Evolutionary conservation across 2,797 vertebrate genomes (phyloP).

Genomic region (Agapornis canus): DNA sequence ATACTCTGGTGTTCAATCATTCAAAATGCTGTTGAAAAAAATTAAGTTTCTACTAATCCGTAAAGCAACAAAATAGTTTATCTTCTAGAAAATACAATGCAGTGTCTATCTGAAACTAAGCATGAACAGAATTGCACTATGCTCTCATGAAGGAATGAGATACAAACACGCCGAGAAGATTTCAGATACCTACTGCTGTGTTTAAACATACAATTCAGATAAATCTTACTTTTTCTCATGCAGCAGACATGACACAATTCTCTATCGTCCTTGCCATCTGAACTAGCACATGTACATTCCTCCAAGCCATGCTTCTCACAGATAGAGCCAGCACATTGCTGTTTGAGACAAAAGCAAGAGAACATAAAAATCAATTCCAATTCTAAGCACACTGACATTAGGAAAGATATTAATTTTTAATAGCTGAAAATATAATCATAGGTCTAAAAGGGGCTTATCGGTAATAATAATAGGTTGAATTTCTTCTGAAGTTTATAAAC

Average conservation of each 20-base stretch:
- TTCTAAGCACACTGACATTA: not conserved
- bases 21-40: not conserved
- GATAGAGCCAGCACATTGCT: conserved; percentile 95
- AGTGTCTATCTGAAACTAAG: not conserved
- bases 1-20: not conserved
- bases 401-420: not conserved
- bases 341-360: conserved; percentile 18
- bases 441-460: not conserved
- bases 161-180: not conserved
- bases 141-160: not conserved
- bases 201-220: not conserved
- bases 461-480: not conserved
- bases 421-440: not conserved
- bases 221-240: conserved; percentile 90
- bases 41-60: not conserved
- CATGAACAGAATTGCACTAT: not conserved
- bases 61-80: not conserved
- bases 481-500: not conserved
- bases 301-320: conserved; percentile 88
- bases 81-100: not conserved
- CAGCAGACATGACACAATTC: conserved; percentile 97
- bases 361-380: not conserved
- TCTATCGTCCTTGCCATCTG: conserved; percentile 86
- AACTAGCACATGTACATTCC: conserved; percentile 88
- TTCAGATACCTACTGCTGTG: not conserved